These are phyloP conservation scores for Rhingia rostrata DNA, from an alignment of 2,888 invertebrate species.

Conservation along the genomic window DNA sequence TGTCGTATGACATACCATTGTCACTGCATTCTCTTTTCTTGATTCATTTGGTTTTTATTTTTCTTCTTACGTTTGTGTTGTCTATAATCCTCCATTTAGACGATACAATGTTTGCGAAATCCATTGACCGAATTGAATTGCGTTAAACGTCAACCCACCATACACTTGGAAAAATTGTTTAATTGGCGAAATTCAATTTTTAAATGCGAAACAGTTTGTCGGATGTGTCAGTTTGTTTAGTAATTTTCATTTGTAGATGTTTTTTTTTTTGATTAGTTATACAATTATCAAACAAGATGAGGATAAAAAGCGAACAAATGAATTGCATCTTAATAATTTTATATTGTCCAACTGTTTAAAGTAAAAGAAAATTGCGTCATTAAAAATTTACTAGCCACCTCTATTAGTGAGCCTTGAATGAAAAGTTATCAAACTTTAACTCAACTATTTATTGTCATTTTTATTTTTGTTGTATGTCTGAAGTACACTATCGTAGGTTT, in stretches of 20 bases:
- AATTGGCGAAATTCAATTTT: slow-evolving; percentile 55
- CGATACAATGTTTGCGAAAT: slow-evolving; percentile 12
- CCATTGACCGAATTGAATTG: slow-evolving; percentile 36
- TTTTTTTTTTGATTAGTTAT: no score
- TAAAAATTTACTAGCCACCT: slow-evolving; percentile 37
- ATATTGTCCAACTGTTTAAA: not conserved
- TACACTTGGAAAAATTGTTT: slow-evolving; percentile 28
- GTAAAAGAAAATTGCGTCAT: slow-evolving; percentile 44
- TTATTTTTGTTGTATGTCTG: not conserved
- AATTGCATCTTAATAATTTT: slow-evolving; percentile 1
- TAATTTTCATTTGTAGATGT: no score
- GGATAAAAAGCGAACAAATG: not conserved
- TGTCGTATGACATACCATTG: slow-evolving; percentile 13
- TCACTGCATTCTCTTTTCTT: slow-evolving; percentile 1
- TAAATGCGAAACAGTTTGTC: slow-evolving; percentile 55
- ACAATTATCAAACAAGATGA: not conserved
- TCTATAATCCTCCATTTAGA: slow-evolving; percentile 26
- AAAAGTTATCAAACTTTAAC: not conserved
- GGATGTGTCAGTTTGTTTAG: slow-evolving; percentile 29
- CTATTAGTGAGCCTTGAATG: slow-evolving; percentile 15
- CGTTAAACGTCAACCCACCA: slow-evolving; percentile 10
- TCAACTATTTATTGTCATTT: not conserved
- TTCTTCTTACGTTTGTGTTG: slow-evolving; percentile 16
- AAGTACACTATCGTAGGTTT: slow-evolving; percentile 47
- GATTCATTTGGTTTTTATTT: not conserved